Conservation (phyloP, 2,888 invertebrate species). For the Pogonocherus hispidulus region DNA sequence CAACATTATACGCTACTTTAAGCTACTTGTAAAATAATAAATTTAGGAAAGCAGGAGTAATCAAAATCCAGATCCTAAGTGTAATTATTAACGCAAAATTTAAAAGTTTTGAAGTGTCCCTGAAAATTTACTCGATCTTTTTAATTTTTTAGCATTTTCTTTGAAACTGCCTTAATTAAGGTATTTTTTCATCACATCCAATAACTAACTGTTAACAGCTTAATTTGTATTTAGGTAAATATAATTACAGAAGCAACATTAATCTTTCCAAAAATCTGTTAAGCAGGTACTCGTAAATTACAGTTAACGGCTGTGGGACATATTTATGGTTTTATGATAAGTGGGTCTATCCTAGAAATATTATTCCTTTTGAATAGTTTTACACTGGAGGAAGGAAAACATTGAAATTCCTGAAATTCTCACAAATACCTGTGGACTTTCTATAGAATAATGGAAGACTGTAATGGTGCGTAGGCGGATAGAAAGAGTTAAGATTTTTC, state of each 20-base stretch:
- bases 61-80: no score
- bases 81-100: no score
- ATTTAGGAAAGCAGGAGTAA: no score
- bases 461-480: no score
- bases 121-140: no score
- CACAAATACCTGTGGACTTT: background rate
- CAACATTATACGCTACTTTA: no score
- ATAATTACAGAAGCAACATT: constrained; percentile 16
- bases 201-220: background rate
- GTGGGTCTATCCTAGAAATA: constrained; percentile 2
- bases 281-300: constrained; percentile 20
- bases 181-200: background rate
- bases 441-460: background rate
- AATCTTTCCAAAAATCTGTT: constrained; percentile 8
- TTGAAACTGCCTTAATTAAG: no score
- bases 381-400: background rate
- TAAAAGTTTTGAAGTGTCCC: no score
- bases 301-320: constrained; percentile 9
- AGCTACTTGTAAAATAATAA: no score
- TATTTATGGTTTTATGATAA: constrained; percentile 24
- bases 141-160: no score
- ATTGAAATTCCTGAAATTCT: background rate
- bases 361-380: background rate
- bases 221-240: constrained; percentile 5
- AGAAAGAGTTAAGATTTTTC: no score